Base-by-base conservation (phyloP, 1,140 invertebrate genomes). In the Tenebrio molitor region DNA sequence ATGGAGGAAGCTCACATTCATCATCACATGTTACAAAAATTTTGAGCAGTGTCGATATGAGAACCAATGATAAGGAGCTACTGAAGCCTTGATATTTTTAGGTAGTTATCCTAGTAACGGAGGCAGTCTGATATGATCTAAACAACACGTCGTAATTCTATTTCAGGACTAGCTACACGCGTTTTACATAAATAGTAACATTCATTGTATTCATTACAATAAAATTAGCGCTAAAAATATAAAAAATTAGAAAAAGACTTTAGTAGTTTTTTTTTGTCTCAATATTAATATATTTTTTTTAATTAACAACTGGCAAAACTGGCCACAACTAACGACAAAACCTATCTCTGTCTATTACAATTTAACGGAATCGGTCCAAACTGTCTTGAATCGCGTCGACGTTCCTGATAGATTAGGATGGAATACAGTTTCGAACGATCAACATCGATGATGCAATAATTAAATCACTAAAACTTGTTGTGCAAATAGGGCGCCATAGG, bases 401-500 rank as follows among this genome's bases (percentile, higher is more conserved):
- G 12, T 50, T 69, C 66, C 42, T 53, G 44, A 53, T 69, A 69
- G 29, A 69, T 29, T 34, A 69, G 66, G 66, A 69, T 69, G 66
- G 44, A 69, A 69, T 69, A 46, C 66, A 50, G 66, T 53, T 53
- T 46, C 42, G 44, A 69, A 50, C 19, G 65, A 68, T 64, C 23
- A 63, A 75, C 46, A 77, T 74, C 72, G 70, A 76, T 74, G 72
- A 74, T 62, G 65, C 70, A 36, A 44, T 64, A 74, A 75, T 68
- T 63, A 71, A 72, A 73, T 76, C 73, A 79, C 69, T 73, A 72
- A 74, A 53, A 70, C 64, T 74, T 77, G 78, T 74, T 77, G 78
- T 79, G 78, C 78, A 73, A 67, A 21, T 34, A 68, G 72, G 76
- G 76, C 78, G 74, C 76, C 78, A 70, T 64, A 53, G 76, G 64